Conservation (phyloP, 2,888 invertebrate species). For the Mythimna impura region DNA sequence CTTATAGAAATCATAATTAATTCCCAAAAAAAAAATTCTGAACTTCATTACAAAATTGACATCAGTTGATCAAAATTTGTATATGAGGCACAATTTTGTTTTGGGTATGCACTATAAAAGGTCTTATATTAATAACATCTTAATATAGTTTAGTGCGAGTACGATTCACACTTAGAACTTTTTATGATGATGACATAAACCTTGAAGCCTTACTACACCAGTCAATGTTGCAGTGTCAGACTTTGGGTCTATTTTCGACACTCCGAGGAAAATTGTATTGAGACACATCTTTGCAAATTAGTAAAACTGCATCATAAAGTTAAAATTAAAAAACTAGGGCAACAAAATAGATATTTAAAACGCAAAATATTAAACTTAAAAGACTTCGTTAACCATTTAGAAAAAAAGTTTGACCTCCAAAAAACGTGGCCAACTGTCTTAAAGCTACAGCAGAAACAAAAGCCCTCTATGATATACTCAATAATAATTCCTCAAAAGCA, state of each 20-base stretch:
- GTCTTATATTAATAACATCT: not conserved
- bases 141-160: too few relatives aligned
- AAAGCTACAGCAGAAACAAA: not conserved
- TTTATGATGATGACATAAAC: not conserved
- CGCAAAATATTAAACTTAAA: slow-evolving; percentile 3
- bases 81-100: too few relatives aligned
- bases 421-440: not conserved
- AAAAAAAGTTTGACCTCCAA: slow-evolving; percentile 4
- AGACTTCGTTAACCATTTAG: slow-evolving; percentile 2
- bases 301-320: not conserved
- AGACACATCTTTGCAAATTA: not conserved
- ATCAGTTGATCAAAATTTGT: too few relatives aligned
- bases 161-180: too few relatives aligned
- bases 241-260: not conserved
- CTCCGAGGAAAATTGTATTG: not conserved
- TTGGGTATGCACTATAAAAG: too few relatives aligned
- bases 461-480: slow-evolving; percentile 2
- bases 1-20: too few relatives aligned
- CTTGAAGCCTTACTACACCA: not conserved
- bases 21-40: too few relatives aligned
- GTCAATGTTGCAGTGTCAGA: not conserved
- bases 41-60: too few relatives aligned
- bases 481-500: slow-evolving; percentile 1
- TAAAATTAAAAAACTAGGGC: not conserved
- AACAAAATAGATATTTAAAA: slow-evolving; percentile 5